phyloP scores from a whole-genome alignment of 2,113 vertebrate species.

The Atlantisia rogersi region DNA sequence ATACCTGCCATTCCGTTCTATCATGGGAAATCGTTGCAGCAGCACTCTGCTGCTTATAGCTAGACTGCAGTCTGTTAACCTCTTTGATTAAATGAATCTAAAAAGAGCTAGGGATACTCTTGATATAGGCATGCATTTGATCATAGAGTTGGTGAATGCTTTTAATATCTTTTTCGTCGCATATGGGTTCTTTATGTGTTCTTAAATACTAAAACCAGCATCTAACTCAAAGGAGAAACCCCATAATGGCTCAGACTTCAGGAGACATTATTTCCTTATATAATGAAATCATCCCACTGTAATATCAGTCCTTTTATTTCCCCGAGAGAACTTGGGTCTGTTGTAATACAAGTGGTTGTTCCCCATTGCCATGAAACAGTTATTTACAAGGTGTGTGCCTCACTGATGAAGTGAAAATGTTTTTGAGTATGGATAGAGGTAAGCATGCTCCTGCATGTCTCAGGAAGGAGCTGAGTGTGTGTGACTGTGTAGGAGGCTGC shows the following conservation, averaged over 20 bases:
- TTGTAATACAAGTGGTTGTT: neutral
- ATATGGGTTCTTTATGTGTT: neutral
- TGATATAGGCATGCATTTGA: neutral
- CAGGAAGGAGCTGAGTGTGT: neutral
- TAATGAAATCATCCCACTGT: neutral
- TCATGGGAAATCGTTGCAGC: neutral
- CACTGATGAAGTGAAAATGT: neutral
- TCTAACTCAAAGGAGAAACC: neutral
- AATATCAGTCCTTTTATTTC: neutral
- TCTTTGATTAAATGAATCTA: neutral
- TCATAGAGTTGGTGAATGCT: neutral
- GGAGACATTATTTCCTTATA: neutral
- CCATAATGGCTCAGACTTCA: neutral
- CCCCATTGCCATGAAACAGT: neutral
- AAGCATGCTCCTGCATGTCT: neutral
- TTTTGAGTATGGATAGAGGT: neutral
- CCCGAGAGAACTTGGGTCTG: neutral
- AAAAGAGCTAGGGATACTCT: neutral
- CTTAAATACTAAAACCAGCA: conserved; percentile 4
- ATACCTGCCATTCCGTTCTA: neutral
- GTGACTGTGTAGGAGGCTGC: neutral
- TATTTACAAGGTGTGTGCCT: neutral
- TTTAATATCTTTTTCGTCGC: conserved; percentile 1
- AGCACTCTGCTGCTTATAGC: neutral
- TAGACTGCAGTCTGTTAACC: neutral